Evolutionary conservation across 1,140 invertebrate genomes (phyloP), one percentile per base, ranked within the genome.

Genomic region (Lamellibrachia luymesi): DNA sequence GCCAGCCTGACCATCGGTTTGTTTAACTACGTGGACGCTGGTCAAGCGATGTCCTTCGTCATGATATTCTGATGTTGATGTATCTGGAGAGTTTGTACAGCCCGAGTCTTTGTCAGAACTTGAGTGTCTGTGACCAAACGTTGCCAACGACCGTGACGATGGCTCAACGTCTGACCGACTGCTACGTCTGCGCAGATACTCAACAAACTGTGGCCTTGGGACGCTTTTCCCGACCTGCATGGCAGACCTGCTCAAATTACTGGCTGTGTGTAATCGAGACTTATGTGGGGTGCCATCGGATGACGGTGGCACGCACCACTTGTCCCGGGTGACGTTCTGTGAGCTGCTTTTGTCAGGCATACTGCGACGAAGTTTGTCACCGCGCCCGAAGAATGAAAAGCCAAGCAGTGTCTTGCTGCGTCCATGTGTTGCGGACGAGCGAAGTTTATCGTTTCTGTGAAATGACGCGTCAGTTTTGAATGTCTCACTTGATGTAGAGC

Each of bases 81-180:
- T 51, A 50, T 92, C 92, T 17, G 92, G 92, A 52, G 92, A 92
- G 27, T 50, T 92, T 10, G 92, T 52, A n/a, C 92, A 92, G 50
- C 92, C 92, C 27, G 50, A 52, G 51, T 92, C 92, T 64, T 51
- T 92, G 92, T 92, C 92, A 50, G 92, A 52, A 13, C 50, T 51
- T 4, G 64, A 80, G 64, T 80, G 64, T 80, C 64, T 80, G 64
- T 8, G 64, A 2, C 64, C 64, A 22, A 80, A 22, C 64, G 64
- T 22, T 0, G 64, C 64, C 8, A 80, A 22, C 4, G 64, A 80
- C 2, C 64, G 64, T 22, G 64, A 80, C 2, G 64, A 80, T 22
- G 13, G 64, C 64, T 80, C 64, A 8, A 80, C 13, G 6, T 80
- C 8, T 80, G 64, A 6, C 64, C 64, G 64, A 4, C 13, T 22